A percentile compares a stretch with the other conserved stretches of the same genome.
Conservation (phyloP, 2,113 vertebrate genomes). For the Prietella phreatophila region DNA sequence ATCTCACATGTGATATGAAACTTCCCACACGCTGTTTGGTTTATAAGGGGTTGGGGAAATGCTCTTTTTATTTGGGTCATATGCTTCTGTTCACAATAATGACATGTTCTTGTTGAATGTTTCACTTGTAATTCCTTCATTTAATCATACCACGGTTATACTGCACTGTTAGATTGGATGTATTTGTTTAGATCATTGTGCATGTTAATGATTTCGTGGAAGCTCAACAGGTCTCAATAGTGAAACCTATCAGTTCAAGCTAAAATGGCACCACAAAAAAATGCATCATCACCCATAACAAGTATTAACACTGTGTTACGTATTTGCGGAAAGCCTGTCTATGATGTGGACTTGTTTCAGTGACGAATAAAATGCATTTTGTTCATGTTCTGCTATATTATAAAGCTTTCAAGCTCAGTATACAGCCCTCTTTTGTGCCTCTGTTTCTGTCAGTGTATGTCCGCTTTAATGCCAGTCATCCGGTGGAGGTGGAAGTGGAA, state of each 20-base stretch:
- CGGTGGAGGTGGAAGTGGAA: conserved; percentile 77
- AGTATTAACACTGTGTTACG: background rate
- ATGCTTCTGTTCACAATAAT: background rate
- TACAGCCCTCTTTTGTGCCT: background rate
- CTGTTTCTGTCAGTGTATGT: conserved; percentile 76
- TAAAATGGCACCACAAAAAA: background rate
- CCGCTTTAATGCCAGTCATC: conserved; percentile 82
- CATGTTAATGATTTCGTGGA: background rate
- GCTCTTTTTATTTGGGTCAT: too few species aligned
- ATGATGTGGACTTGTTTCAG: background rate
- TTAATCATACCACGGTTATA: background rate
- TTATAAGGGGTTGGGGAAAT: too few species aligned
- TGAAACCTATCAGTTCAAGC: background rate
- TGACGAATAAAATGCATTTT: background rate
- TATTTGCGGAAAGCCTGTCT: background rate
- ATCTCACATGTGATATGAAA: background rate
- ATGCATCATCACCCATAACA: background rate
- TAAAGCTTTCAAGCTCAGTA: background rate
- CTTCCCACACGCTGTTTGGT: too few species aligned
- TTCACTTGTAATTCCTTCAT: background rate
- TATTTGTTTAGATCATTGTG: background rate
- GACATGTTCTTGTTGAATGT: background rate
- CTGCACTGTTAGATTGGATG: background rate
- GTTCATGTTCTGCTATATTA: background rate
- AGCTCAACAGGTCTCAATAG: background rate